Percentiles rank a stretch among this genome's conserved stretches.
These are phyloP conservation scores for Hippopotamyrus pictus DNA, from an alignment of 2,797 vertebrate species.

Conservation along the genomic window DNA sequence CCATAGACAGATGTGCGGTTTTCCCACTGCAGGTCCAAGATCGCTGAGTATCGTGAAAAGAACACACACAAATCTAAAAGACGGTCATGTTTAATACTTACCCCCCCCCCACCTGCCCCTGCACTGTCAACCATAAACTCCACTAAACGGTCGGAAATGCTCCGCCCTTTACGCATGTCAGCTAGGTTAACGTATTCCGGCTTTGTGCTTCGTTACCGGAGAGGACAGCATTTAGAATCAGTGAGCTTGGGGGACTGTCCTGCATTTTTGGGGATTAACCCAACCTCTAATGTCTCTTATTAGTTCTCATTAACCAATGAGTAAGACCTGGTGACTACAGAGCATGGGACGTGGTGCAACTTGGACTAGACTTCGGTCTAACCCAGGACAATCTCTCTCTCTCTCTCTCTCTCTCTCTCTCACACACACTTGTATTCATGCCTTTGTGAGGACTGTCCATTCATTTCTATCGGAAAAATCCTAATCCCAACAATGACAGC, in stretches of 20 bases:
- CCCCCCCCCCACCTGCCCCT: background rate
- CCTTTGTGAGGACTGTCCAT: background rate
- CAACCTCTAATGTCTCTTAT: background rate
- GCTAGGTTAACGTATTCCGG: background rate
- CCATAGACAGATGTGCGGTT: background rate
- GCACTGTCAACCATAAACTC: background rate
- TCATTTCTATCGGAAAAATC: background rate
- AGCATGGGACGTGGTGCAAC: background rate
- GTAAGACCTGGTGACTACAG: background rate
- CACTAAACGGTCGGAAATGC: background rate
- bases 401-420: background rate
- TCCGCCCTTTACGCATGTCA: background rate
- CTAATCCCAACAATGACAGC: background rate
- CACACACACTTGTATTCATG: background rate
- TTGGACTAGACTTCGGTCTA: background rate
- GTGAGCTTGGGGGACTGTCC: background rate
- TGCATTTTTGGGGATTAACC: background rate
- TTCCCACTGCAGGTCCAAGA: background rate
- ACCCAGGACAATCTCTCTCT: background rate
- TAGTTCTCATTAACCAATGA: background rate
- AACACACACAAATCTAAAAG: background rate
- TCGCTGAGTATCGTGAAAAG: background rate
- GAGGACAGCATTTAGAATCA: background rate
- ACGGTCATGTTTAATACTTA: background rate
- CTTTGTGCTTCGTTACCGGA: background rate